Evolutionary conservation across 2,888 invertebrate species (phyloP).

Genomic region (Scotopteryx bipunctaria): DNA sequence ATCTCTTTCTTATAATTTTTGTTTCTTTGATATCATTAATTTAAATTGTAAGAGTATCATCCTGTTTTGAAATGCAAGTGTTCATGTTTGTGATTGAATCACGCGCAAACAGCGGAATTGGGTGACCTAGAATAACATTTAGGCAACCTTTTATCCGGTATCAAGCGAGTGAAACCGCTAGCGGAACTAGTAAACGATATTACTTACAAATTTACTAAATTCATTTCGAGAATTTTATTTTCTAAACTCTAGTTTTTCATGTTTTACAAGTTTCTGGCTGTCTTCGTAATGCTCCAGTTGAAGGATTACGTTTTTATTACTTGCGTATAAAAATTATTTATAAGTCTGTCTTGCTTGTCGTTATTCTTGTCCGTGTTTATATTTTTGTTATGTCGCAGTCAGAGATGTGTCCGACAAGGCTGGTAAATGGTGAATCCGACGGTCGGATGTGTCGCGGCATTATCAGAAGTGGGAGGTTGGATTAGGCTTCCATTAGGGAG

Average conservation of each 20-base stretch:
- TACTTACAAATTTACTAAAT: not conserved
- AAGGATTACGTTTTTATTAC: constrained; percentile 34
- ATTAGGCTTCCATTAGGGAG: constrained; percentile 53
- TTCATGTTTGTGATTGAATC: too few relatives aligned
- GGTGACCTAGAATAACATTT: too few relatives aligned
- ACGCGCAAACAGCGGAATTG: too few relatives aligned
- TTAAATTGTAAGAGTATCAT: too few relatives aligned
- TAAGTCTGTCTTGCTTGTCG: constrained; percentile 27
- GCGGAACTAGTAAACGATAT: too few relatives aligned
- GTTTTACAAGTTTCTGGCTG: constrained; percentile 19
- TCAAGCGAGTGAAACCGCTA: too few relatives aligned
- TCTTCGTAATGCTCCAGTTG: constrained; percentile 26
- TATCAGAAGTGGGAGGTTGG: constrained; percentile 41
- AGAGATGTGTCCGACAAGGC: not conserved
- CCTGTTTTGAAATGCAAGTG: too few relatives aligned
- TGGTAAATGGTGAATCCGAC: not conserved
- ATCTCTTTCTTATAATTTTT: too few relatives aligned
- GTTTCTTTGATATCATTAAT: too few relatives aligned
- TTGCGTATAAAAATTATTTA: constrained; percentile 30
- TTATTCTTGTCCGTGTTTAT: constrained; percentile 26
- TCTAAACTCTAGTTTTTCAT: constrained; percentile 2
- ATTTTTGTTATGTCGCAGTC: constrained; percentile 18
- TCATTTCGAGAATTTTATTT: not conserved
- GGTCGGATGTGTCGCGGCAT: constrained; percentile 10
- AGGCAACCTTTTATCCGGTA: too few relatives aligned